Percentiles rank a stretch among this genome's conserved stretches.
phyloP scores from a whole-genome alignment of 2,113 vertebrate species.

The Sorex araneus region DNA sequence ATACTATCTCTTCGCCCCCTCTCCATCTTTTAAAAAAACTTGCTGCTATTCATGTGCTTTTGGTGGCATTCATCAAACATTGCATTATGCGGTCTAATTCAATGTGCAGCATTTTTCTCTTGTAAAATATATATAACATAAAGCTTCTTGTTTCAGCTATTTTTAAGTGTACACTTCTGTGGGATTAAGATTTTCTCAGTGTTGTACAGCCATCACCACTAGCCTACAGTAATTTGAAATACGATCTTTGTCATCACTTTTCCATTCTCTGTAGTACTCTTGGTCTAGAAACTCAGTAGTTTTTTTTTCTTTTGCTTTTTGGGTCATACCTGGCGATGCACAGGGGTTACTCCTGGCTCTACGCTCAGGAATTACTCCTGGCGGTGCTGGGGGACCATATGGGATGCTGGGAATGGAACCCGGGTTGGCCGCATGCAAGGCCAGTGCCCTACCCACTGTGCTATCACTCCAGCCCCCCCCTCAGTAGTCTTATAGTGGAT shows the following conservation, averaged over 20 bases:
- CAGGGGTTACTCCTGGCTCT: too few species aligned
- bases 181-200: conserved; percentile 3
- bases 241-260: not conserved
- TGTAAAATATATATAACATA: not conserved
- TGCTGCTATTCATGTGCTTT: not conserved
- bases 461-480: too few species aligned
- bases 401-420: too few species aligned
- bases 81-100: not conserved
- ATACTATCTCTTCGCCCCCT: too few species aligned
- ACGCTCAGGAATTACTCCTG: too few species aligned
- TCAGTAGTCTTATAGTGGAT: conserved; percentile 28
- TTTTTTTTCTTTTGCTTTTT: too few species aligned
- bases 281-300: conserved; percentile 40
- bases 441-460: too few species aligned
- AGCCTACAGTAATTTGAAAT: not conserved
- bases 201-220: not conserved
- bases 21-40: not conserved
- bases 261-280: not conserved
- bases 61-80: conserved; percentile 11
- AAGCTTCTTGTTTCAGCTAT: not conserved
- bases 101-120: not conserved
- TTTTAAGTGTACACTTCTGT: not conserved
- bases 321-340: too few species aligned
- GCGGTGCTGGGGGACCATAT: too few species aligned
- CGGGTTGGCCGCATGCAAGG: too few species aligned